Evolutionary conservation across 2,113 vertebrate species (phyloP).

Genomic region (Anarrhichthys ocellatus): DNA sequence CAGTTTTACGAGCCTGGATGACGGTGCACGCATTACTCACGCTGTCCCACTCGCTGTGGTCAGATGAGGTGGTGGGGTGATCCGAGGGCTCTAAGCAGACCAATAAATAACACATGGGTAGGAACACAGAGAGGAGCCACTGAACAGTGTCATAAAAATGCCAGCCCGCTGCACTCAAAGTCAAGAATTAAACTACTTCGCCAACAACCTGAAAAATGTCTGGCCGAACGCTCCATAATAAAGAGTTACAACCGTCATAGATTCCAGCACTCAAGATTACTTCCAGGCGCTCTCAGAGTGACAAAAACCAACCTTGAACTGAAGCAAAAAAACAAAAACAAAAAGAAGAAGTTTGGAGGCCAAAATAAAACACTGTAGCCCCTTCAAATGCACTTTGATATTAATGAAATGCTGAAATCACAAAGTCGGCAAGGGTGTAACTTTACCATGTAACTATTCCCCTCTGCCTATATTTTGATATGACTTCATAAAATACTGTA

Average conservation of each 20-base stretch:
- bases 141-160: conserved; percentile 25
- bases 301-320: conserved; percentile 35
- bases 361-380: conserved; percentile 22
- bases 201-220: conserved; percentile 47
- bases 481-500: conserved; percentile 54
- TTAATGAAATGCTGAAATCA: conserved; percentile 59
- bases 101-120: conserved; percentile 43
- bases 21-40: conserved; percentile 18
- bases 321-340: conserved; percentile 8
- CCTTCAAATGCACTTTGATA: conserved; percentile 32
- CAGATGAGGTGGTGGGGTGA: conserved; percentile 16
- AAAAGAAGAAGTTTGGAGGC: conserved; percentile 29
- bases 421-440: conserved; percentile 26
- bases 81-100: neutral
- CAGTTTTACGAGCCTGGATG: conserved; percentile 44
- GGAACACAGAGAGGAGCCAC: conserved; percentile 34
- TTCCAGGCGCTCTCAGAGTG: conserved; percentile 29
- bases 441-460: conserved; percentile 46
- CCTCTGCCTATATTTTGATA: conserved; percentile 43
- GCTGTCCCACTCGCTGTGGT: neutral
- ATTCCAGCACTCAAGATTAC: conserved; percentile 47
- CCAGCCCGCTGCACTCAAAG: conserved; percentile 32
- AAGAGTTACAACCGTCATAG: conserved; percentile 28
- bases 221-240: conserved; percentile 8
- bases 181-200: conserved; percentile 46